Evolutionary conservation across 2,888 invertebrate genomes (phyloP), one percentile per base, ranked within the genome.

Genomic region (Netelia virgata): DNA sequence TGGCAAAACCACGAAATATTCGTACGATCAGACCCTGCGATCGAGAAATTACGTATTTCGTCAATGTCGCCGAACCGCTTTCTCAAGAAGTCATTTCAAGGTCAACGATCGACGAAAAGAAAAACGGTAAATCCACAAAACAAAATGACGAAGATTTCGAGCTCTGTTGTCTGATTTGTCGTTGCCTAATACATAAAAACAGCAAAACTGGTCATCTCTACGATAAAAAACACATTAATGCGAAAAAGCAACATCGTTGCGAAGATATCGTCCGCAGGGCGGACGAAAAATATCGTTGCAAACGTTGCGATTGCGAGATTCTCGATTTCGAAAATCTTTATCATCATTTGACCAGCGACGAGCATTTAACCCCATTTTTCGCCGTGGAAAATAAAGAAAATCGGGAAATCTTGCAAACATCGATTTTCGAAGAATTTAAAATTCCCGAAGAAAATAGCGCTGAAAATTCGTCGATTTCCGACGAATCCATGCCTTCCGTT

Each of bases 141-240:
- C 8, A 18, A 18, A n/a, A 14, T 11, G 36, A 11, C 43, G 64
- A 5, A 5, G 3, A 64, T 47, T 3, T 23, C 23, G 14, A 10
- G 8, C 55, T 16, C 11, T 80, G 73, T 50, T 84, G 84, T 3
- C 2, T 84, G 14, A 47, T 81, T 3, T 81, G 77, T 10, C 36
- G 28, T 20, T 47, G 41, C n/a, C 16, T 10, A 9, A 63, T 75
- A 16, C 10, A 18, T 18, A 36, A 50, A 6, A 1, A 28, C 0
- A 1, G 0, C 10, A 43, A 47, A 10, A n/a, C n/a, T 10, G 36
- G 63, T 11, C 84, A 82, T 20, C 11, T 53, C 0, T 16, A 11
- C 2, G 53, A 64, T 1, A 11, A 41, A 1, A 10, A 10, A 3
- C 72, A 72, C 59, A 10, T 6, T 6, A 20, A 47, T 3, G 16